Conservation (phyloP, 2,797 vertebrate genomes). For the Philypnodon macrostomus region DNA sequence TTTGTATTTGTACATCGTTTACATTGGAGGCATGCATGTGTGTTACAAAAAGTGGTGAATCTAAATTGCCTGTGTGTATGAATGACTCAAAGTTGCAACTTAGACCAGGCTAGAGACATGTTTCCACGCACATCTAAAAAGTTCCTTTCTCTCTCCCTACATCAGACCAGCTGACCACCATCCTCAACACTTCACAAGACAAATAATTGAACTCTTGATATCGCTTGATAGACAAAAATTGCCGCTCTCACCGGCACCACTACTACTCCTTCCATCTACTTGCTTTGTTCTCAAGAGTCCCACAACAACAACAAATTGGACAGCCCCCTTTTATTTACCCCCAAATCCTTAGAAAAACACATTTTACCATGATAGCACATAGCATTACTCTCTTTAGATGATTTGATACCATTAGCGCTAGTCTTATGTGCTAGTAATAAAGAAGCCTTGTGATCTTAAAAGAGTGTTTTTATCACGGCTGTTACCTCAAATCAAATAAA, state of each 20-base stretch:
- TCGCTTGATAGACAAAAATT: conserved; percentile 78
- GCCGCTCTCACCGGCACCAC: conserved; percentile 72
- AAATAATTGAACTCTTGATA: conserved; percentile 79
- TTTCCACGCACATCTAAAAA: too few species aligned
- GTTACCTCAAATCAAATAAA: conserved; percentile 48
- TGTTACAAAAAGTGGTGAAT: too few species aligned
- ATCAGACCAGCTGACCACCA: conserved; percentile 75
- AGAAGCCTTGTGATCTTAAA: conserved; percentile 77
- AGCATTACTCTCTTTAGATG: conserved; percentile 72
- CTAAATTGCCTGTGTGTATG: too few species aligned
- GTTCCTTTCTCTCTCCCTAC: background rate
- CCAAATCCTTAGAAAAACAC: conserved; percentile 66
- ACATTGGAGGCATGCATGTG: too few species aligned
- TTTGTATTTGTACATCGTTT: too few species aligned
- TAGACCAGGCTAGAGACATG: too few species aligned
- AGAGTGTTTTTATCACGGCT: conserved; percentile 70
- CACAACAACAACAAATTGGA: conserved; percentile 76
- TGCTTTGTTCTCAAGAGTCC: conserved; percentile 79
- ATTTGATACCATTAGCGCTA: conserved; percentile 74
- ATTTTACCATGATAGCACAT: conserved; percentile 76
- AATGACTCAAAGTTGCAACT: too few species aligned
- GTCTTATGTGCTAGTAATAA: conserved; percentile 72
- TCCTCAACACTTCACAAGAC: conserved; percentile 77
- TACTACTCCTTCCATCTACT: conserved; percentile 55
- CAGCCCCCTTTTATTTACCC: conserved; percentile 18